phyloP scores from a whole-genome alignment of 2,888 invertebrate genomes.

The Eupithecia dodoneata region DNA sequence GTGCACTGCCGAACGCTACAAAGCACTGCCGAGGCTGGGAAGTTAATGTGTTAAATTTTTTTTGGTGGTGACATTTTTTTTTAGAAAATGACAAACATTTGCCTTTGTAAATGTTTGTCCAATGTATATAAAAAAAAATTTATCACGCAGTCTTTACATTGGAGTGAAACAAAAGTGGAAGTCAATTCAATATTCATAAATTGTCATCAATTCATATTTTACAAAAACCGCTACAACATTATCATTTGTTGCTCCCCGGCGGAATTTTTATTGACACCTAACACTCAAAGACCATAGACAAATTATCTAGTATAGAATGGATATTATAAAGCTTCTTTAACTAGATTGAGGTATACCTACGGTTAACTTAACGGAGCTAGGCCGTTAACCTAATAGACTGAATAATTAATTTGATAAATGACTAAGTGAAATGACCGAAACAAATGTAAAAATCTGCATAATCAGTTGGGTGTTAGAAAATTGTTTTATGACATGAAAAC shows the following conservation, averaged over 20 bases:
- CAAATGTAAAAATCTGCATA: conserved; percentile 17
- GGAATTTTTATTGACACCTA: neutral
- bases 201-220: conserved; percentile 10
- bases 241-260: conserved; percentile 19
- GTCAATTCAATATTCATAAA: neutral
- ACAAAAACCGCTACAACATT: neutral
- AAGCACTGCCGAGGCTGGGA: neutral
- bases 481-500: conserved; percentile 7
- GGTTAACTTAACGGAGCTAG: conserved; percentile 36
- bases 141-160: neutral
- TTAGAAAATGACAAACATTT: no score
- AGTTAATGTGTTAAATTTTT: neutral
- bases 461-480: conserved; percentile 11
- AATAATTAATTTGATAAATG: conserved; percentile 34
- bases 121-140: no score
- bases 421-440: conserved; percentile 22
- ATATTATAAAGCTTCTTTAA: conserved; percentile 18
- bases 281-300: conserved; percentile 10
- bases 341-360: neutral
- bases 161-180: neutral
- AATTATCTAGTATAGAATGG: neutral
- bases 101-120: no score
- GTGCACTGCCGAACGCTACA: neutral
- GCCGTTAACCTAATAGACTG: conserved; percentile 39
- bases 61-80: no score